Evolutionary conservation across 2,888 invertebrate species (phyloP), one percentile per base, ranked within the genome.

Genomic region (Abrostola triplasia): DNA sequence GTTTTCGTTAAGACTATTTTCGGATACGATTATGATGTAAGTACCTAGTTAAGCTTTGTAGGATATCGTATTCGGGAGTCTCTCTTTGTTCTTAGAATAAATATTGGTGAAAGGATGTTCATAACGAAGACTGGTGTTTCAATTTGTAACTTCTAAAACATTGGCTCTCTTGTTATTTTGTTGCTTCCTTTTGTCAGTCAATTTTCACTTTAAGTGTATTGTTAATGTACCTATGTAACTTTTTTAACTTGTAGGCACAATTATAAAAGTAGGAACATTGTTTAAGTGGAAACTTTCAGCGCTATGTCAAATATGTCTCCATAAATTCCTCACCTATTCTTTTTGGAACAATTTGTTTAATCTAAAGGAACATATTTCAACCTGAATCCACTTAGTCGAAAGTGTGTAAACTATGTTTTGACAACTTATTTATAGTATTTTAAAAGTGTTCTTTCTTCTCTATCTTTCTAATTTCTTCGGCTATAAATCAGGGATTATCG

Each of bases 401-500:
- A 65, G 59, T 59, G 72, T 50, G 8, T 61, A 42, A 47, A 47
- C n/a, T 49, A 50, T 70, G 62, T 75, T 80, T 77, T 71, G 67
- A 75, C 63, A 70, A 36, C 9, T 52, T 75, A 67, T 70, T 77
- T 77, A 74, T 59, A 51, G 60, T 44, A 58, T 57, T 69, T 52
- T 36, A 10, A 24, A 60, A 50, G 24, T 63, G 59, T 63, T 66
- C 49, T 12, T 44, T 36, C 49, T 12, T 44, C 36, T 62, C 53
- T 60, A 64, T 70, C 65, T 61, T 41, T 60, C 41, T 47, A 55
- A 61, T 59, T 65, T 64, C 60, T n/a, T 59, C 51, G 51, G 54
- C 66, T 59, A 80, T 84, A 84, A 85, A 84, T 85, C 83, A 79
- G 58, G 61, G 52, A 71, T 76, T 74, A 79, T 80, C 71, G 61